Evolutionary conservation across 2,113 vertebrate genomes (phyloP), one percentile per base, ranked within the genome.

Genomic region (Lasiurus cinereus): DNA sequence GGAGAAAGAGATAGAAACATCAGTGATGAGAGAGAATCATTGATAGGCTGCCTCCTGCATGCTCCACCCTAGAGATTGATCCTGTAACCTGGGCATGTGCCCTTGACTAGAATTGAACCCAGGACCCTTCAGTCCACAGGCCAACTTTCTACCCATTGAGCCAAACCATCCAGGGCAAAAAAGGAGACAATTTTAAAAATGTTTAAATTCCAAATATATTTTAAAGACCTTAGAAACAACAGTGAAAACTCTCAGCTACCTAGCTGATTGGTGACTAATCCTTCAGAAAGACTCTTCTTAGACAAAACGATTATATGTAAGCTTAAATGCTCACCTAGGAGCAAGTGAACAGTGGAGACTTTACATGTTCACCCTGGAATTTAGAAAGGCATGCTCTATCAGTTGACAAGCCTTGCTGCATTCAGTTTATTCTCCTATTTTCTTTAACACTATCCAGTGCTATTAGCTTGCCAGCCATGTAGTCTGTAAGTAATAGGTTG

Each of bases 401-500:
- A 97, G 79, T 97, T 97, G 97, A 97, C 94, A 97, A 97, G 85
- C 66, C 90, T 95, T 1, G 0, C 93, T 95, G 83, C 91, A 88
- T 96, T 88, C 97, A 62, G 95, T 98, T 98, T 97, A 95, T 97
- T 85, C 95, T 96, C 95, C 94, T 98, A 92, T 98, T 97, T 97
- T 98, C 96, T 98, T 97, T 97, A 96, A 97, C 94, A 94, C 95
- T 97, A 96, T 96, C 79, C 88, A 91, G 89, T 78, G 94, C 97
- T 98, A 99, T 99, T 98, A 98, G 97, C 98, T 98, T 98, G 97
- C 98, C 97, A 98, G 94, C 97, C 98, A 84, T 98, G 98, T 98
- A 98, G 97, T 97, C 98, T 98, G 97, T 98, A 98, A 99, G 98
- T 98, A 99, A 98, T 98, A 98, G 98, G 98, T 97, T 98, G 98